Evolutionary conservation across 1,140 invertebrate species (phyloP).

Genomic region (Vanessa atalanta): DNA sequence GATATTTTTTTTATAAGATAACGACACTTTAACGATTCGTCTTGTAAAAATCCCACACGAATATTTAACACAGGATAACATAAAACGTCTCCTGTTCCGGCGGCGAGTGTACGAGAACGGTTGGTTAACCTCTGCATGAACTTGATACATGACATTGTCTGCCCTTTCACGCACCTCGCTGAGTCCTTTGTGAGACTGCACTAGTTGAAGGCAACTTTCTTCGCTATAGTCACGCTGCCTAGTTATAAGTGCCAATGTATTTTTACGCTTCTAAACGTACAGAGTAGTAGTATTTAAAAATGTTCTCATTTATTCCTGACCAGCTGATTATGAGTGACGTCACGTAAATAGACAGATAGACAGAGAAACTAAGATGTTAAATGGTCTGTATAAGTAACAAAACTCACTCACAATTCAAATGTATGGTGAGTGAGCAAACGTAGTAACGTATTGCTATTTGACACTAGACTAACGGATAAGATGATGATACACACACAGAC

Average conservation of each 20-base stretch:
- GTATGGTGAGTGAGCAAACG: no score
- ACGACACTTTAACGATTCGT: background rate
- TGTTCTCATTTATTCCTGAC: no score
- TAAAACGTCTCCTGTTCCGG: conserved; percentile 26
- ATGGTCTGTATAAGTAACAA: no score
- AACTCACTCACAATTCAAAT: no score
- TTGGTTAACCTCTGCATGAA: conserved; percentile 68
- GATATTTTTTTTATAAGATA: background rate
- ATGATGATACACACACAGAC: no score
- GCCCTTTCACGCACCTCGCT: conserved; percentile 70
- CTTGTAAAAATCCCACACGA: conserved; percentile 9
- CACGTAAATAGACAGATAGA: no score
- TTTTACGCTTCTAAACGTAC: background rate
- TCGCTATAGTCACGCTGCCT: conserved; percentile 39
- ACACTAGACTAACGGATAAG: no score
- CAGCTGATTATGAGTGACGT: no score
- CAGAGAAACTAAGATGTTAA: no score
- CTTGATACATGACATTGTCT: conserved; percentile 80
- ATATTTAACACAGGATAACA: background rate
- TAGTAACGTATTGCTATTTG: no score
- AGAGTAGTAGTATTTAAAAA: background rate
- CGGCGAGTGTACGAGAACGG: conserved; percentile 55
- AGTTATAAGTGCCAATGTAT: background rate
- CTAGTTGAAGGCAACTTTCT: conserved; percentile 55
- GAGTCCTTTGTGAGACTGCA: conserved; percentile 53